Conservation (phyloP, 2,797 vertebrate species). For the Enteromius treurensis region DNA sequence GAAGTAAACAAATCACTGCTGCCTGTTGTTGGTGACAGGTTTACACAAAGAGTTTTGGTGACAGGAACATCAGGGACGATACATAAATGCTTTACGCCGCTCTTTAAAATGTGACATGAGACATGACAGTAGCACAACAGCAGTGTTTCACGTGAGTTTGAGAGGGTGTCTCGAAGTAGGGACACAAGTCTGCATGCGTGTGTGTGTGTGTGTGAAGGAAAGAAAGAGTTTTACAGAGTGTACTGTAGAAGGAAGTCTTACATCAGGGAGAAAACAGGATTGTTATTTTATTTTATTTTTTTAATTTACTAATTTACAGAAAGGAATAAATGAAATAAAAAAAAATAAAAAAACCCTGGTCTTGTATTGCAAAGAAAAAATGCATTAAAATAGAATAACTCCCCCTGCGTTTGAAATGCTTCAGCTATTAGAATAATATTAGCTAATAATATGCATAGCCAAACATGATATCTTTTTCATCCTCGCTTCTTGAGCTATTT, state of each 20-base stretch:
- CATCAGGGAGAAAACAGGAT: background rate
- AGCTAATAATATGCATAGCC: background rate
- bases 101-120: conserved; percentile 52
- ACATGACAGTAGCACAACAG: conserved; percentile 58
- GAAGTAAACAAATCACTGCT: conserved; percentile 48
- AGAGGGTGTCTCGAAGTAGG: conserved; percentile 25
- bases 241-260: background rate
- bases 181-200: background rate
- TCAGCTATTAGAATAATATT: conserved; percentile 11
- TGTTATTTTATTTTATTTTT: background rate
- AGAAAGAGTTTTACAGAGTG: background rate
- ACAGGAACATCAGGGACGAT: conserved; percentile 53
- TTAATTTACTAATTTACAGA: background rate
- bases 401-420: background rate
- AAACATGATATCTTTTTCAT: conserved; percentile 1
- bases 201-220: background rate
- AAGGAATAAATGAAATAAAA: background rate
- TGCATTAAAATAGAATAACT: conserved; percentile 13
- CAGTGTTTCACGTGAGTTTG: conserved; percentile 35
- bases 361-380: background rate
- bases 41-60: conserved; percentile 54
- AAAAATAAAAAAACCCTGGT: background rate
- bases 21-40: conserved; percentile 44
- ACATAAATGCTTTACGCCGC: conserved; percentile 49
- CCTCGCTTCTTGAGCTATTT: background rate